Evolutionary conservation across 2,888 invertebrate genomes (phyloP).

Genomic region (Eupeodes luniger): DNA sequence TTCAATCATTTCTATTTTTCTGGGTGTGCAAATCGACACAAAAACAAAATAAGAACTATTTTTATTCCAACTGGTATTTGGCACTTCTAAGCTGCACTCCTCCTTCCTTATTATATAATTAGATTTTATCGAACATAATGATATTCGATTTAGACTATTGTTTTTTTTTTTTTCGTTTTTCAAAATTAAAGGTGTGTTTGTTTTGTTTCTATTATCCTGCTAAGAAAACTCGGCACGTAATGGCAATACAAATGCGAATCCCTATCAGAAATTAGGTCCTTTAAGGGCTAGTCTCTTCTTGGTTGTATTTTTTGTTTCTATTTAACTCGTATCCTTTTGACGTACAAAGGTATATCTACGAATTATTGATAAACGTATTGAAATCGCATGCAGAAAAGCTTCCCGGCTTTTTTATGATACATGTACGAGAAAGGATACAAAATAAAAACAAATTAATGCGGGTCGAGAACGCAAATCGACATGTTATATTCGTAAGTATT

Average conservation of each 20-base stretch:
- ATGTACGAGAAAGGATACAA: slow-evolving; percentile 36
- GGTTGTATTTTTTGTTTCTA: slow-evolving; percentile 22
- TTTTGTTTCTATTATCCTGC: slow-evolving; percentile 36
- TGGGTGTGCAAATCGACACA: slow-evolving; percentile 63
- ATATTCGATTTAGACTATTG: slow-evolving; percentile 63
- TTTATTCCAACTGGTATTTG: slow-evolving; percentile 40
- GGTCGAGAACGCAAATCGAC: slow-evolving; percentile 69
- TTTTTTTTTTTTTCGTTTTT: neutral
- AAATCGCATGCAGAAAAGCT: slow-evolving; percentile 65
- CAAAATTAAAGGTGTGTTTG: slow-evolving; percentile 62
- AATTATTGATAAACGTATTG: slow-evolving; percentile 59
- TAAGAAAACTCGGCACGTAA: slow-evolving; percentile 51
- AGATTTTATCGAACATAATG: slow-evolving; percentile 53
- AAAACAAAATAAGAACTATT: slow-evolving; percentile 27
- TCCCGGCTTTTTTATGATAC: slow-evolving; percentile 37
- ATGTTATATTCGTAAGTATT: slow-evolving; percentile 65
- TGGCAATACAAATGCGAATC: slow-evolving; percentile 62
- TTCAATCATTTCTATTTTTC: slow-evolving; percentile 49
- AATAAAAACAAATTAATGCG: slow-evolving; percentile 45
- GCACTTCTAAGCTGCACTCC: slow-evolving; percentile 34
- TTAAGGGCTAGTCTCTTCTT: slow-evolving; percentile 58
- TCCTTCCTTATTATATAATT: neutral
- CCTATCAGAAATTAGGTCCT: slow-evolving; percentile 53
- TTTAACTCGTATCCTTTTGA: neutral
- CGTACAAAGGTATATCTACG: neutral